Base-by-base conservation (phyloP, 2,888 invertebrate species). In the Leptogaster cylindrica region DNA sequence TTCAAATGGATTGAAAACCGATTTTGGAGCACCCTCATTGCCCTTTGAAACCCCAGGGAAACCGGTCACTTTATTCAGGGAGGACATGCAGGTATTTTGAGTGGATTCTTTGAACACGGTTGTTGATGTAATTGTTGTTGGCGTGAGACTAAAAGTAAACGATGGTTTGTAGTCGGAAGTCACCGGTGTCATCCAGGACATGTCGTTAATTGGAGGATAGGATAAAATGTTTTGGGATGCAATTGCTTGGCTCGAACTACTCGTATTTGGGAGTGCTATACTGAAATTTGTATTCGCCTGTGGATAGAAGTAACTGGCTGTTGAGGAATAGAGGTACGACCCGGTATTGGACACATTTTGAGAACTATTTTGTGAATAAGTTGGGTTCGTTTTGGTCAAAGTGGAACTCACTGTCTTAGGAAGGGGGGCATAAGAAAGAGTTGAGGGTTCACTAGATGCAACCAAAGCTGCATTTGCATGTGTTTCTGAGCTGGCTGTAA, bases 71-170 rank as follows among this genome's bases (percentile, higher is more conserved):
- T 36, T 65, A 16, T n/a, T 23, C 3, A 27, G 12, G 4, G 52
- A 36, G 2, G 27, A 16, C 36, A 27, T 65, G 0, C 36, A 3
- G 0, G 44, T 18, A 5, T 27, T 12, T 31, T 36, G 31, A 8
- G 23, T 16, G 3, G 63, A 31, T 8, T 55, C 23, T 8, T 18
- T 64, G 18, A 18, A 44, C 7, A 20, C 8, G n/a, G n/a, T n/a
- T n/a, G n/a, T n/a, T n/a, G n/a, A n/a, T 7, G 66, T 44, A 10
- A 44, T 41, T 5, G 66, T 66, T 23, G 39, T 14, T 7, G 70
- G 66, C 8, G 70, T 70, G 33, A 70, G 31, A 25, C 70, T 69
- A 33, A 70, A 70, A 7, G 70, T 70, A 23, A 70, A 70, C 8
- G 70, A 20, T 2, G 68, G 48, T n/a, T 66, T 67, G 23, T 63